Base-by-base conservation (phyloP, 2,888 invertebrate genomes). In the Melitaea athalia region DNA sequence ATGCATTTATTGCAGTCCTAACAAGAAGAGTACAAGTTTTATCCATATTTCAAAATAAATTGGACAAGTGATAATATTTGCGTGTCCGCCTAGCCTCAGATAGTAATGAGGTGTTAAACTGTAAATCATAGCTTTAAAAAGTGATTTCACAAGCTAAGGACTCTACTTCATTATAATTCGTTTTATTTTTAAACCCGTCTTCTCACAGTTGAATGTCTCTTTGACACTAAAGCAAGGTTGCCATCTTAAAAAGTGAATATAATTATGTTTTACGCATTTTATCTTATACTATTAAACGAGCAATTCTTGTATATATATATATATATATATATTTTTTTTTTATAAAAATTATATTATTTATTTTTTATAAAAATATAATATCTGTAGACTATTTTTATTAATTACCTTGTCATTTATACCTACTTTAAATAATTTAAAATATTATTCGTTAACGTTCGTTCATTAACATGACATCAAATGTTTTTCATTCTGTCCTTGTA, bases 101-200 rank as follows among this genome's bases (percentile, higher is more conserved):
- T 61, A 49, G 47, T 68, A 68, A 68, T 61, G 68, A 68, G 64
- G 64, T 64, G 68, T 64, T 61, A 61, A 68, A 68, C 64, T 47
- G 47, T 68, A 64, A 64, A 68, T 64, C 68, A 61, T 68, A 59
- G 61, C 55, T 64, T 55, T 64, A 31, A 67, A 65, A 65, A 65
- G 59, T 50, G 50, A 62, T 14, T 52, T 66, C 31, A 66, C 61
- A 53, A 61, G 53, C 42, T 67, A 47, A 66, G 60, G 66, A 42
- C 47, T 55, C 33, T 49, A 62, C 49, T n/a, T 59, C 43, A 24
- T 67, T 47, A 47, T n/a, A 2, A n/a, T 62, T 52, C 10, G 38
- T 67, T 67, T 67, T 62, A 62, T 67, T 67, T 62, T 67, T 67
- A 57, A 61, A 67, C 47, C 47, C 61, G 55, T 67, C 67, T 57